Evolutionary conservation across 2,888 invertebrate genomes (phyloP), one percentile per base, ranked within the genome.

Genomic region (Neoascia interrupta): DNA sequence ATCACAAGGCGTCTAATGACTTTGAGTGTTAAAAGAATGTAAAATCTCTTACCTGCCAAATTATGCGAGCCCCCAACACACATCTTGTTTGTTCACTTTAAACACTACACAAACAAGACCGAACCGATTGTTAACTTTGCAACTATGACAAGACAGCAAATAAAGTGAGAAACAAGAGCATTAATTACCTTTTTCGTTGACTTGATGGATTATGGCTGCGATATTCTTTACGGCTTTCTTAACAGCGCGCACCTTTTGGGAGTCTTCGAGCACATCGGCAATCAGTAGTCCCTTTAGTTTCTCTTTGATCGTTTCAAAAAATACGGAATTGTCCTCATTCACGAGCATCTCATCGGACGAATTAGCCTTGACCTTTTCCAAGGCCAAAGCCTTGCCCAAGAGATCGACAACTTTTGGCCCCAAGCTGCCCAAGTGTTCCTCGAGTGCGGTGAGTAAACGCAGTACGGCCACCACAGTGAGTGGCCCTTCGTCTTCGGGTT

Each of bases 261-360:
- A 82, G 76, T 90, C 87, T 5, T 87, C 87, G 80, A 92, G 90
- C 80, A 94, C 92, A 58, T 93, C 93, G 21, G 95, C 94, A 84
- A 94, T 92, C 69, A 93, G 88, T 56, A 94, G 93, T 45, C 95
- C 95, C 87, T 94, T 95, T 45, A 96, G 89, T 87, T 96, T 96
- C 87, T 96, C 96, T 83, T 95, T 96, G 0, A 94, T 93, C 0
- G 95, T 95, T 89, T 96, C 96, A 81, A 96, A 92, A 81, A 96
- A 90, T 0, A 95, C 94, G 82, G 92, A 92, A 58, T 93, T 92
- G 36, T 92, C 90, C 54, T 95, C 95, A 75, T 93, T 93, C 54
- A 92, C 91, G 0, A 96, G 88, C 36, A 96, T 86, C 69, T 93
- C 92, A 81, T 95, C 94, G 0, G 95, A 93, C 1, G 94, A 93